A percentile compares a stretch with the other conserved stretches of the same genome.
Evolutionary conservation across 2,113 vertebrate species (phyloP).

Genomic region (Elgaria multicarinata): DNA sequence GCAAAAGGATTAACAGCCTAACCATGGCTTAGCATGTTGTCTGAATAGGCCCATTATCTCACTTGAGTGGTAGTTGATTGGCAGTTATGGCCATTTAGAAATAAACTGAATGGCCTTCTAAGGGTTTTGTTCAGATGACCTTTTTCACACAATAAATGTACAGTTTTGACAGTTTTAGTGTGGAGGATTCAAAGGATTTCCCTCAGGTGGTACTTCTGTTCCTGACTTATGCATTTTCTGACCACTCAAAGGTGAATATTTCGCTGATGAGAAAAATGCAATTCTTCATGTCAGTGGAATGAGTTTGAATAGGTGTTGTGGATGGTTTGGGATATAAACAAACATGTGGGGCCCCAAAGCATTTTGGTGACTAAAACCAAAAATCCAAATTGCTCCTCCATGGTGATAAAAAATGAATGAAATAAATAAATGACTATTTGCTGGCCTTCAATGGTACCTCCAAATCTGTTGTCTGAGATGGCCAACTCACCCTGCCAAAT

Average conservation of each 20-base stretch:
- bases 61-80: not conserved
- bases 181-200: not conserved
- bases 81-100: not conserved
- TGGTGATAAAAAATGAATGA: not conserved
- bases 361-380: not conserved
- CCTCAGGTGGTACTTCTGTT: too few relatives aligned
- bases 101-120: not conserved
- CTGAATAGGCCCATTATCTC: too few relatives aligned
- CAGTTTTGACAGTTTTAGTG: not conserved
- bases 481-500: not conserved
- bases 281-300: not conserved
- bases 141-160: not conserved
- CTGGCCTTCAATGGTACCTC: not conserved
- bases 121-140: not conserved
- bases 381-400: not conserved
- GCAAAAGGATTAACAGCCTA: too few relatives aligned
- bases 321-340: not conserved
- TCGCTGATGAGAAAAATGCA: not conserved
- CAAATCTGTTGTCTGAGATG: not conserved
- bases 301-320: not conserved
- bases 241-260: not conserved
- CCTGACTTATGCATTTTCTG: not conserved
- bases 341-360: not conserved
- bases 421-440: not conserved
- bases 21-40: too few relatives aligned